These are phyloP conservation scores for Hippopotamus amphibius DNA, from an alignment of 2,113 vertebrate species.

Conservation along the genomic window DNA sequence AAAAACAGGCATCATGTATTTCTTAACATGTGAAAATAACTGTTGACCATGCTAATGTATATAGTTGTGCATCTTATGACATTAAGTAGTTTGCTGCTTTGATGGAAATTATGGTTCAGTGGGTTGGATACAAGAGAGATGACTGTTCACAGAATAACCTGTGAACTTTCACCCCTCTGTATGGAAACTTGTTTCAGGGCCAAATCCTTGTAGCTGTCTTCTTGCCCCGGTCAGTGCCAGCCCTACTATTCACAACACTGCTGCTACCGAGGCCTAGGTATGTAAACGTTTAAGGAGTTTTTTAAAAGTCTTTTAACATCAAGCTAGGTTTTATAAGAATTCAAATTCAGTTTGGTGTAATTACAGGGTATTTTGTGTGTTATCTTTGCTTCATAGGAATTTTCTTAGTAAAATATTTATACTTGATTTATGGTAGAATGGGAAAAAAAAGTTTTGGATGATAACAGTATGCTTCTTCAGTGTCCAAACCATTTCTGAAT, in stretches of 20 bases:
- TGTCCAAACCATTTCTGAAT: conserved; percentile 86
- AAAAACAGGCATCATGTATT: conserved; percentile 68
- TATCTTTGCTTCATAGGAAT: conserved; percentile 81
- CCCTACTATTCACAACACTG: conserved; percentile 95
- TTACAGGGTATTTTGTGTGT: conserved; percentile 80
- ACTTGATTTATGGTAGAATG: conserved; percentile 83
- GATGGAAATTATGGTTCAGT: conserved; percentile 90
- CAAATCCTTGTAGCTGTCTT: conserved; percentile 97
- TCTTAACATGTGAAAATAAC: conserved; percentile 65
- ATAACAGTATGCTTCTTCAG: conserved; percentile 82
- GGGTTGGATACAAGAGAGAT: conserved; percentile 92
- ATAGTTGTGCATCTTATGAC: conserved; percentile 80
- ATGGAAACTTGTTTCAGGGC: conserved; percentile 98
- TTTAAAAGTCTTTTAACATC: conserved; percentile 89
- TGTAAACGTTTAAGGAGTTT: conserved; percentile 93
- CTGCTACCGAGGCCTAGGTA: conserved; percentile 96
- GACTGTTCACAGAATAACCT: conserved; percentile 96
- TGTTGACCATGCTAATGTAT: conserved; percentile 81
- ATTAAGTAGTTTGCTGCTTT: conserved; percentile 86
- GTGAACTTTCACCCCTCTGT: conserved; percentile 98
- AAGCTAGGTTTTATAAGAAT: conserved; percentile 86
- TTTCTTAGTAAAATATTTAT: conserved; percentile 84
- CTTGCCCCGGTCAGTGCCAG: conserved; percentile 96
- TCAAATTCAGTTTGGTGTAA: conserved; percentile 84
- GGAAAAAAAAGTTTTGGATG: conserved; percentile 79